Base-by-base conservation (phyloP, 2,888 invertebrate genomes). In the Hetaerina titia region DNA sequence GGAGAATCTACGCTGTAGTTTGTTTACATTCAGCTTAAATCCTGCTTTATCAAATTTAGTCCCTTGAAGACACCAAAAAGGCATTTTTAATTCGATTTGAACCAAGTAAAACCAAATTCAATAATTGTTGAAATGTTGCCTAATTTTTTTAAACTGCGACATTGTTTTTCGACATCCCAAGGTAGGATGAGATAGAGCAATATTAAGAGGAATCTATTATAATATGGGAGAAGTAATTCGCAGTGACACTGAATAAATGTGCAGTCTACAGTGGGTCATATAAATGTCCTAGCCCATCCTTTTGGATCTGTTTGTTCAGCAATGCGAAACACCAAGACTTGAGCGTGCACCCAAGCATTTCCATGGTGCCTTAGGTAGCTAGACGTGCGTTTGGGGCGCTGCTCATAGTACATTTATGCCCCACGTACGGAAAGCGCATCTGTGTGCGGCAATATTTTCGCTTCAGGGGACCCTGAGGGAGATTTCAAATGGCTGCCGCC, bases 361-460 rank as follows among this genome's bases (percentile, higher is more conserved):
- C n/a, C n/a, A 22, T 22, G 69, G 69, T 22, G 69, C 7, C 69
- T 69, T 69, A 9, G 69, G n/a, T 22, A 22, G 69, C 19, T 7
- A 19, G 69, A 69, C 22, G 17, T 69, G 69, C 69, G 22, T 69
- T 69, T 8, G 69, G 69, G 5, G 69, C n/a, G n/a, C 69, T n/a
- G 17, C 22, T 69, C 69, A 69, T 69, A 9, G 69, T 69, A n/a
- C 69, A 69, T 69, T 69, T 69, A 69, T 22, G 69, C n/a, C 69
- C 69, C 5, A 69, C 69, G 69, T 2, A 69, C 69, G 22, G 64
- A 22, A n/a, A 22, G 69, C 69, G 6, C 22, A 22, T 69, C 7
- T 60, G 17, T 60, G 69, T 69, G 69, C n/a, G 69, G 69, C 69
- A 69, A 69, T n/a, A 69, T 69, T 81, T 81, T 81, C 31, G 81